Base-by-base conservation (phyloP, 2,888 invertebrate species). In the Tolmerus cingulatus region DNA sequence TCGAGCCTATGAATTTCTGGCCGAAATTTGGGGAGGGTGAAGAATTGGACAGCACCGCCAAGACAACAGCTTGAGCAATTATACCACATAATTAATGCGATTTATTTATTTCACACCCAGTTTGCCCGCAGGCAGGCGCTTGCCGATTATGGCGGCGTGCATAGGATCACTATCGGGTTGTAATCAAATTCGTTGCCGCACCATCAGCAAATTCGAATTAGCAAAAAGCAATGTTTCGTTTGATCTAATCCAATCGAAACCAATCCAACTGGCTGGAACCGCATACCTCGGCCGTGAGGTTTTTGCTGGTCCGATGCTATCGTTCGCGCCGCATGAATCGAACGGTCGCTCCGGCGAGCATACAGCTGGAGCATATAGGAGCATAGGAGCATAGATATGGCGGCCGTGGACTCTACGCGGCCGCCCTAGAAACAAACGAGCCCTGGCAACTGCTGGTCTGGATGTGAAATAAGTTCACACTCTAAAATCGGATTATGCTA, bases 51-150 rank as follows among this genome's bases (percentile, higher is more conserved):
- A 66, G 12, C 66, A 66, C 19, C 27, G 19, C n/a, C 8, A 66
- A 66, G 40, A 23, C 37, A 79, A 23, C 51, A 40, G 46, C 9
- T 79, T 79, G 46, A 79, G 79, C 51, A 79, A 46, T 79, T 79
- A 43, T 46, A 79, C 46, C 79, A 46, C 79, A 27, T 79, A 79
- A 79, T 79, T 79, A 79, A 79, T 79, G 51, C 79, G 14, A 79
- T 79, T 79, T 66, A 79, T 79, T 79, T 79, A 79, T 79, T 79
- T 79, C 79, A 79, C 79, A 46, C 79, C 27, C 46, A 79, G 51
- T 79, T 79, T 79, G 46, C 27, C 51, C 27, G 3, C 14, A 12
- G 23, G 12, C 66, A 27, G 66, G 9, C 23, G 23, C 66, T 23
- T 27, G 19, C 66, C 66, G 27, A 19, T 66, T 66, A 66, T 27